A percentile compares a stretch with the other conserved stretches of the same genome.
phyloP scores from a whole-genome alignment of 2,888 invertebrate genomes.

The Synanthedon andrenaeformis region DNA sequence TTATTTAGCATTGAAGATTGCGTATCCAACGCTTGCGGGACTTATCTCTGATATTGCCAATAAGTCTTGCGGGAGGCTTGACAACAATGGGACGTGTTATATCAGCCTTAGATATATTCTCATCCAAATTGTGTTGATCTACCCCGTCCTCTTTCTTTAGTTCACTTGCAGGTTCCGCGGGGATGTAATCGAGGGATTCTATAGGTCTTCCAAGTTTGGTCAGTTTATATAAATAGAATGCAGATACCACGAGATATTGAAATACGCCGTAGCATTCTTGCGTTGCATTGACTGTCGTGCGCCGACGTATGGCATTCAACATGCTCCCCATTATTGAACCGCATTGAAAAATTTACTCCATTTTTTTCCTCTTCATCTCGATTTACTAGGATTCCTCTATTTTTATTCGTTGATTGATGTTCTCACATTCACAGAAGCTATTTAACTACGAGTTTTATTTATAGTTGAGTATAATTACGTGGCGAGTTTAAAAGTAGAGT shows the following conservation, averaged over 20 bases:
- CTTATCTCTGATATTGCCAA: conserved; percentile 33
- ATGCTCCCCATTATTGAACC: conserved; percentile 2
- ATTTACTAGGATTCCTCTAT: conserved; percentile 7
- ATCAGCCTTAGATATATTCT: conserved; percentile 9
- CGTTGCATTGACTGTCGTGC: conserved; percentile 17
- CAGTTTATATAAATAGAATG: conserved; percentile 24
- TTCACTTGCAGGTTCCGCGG: conserved; percentile 5
- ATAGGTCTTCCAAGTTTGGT: conserved; percentile 14
- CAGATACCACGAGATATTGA: conserved; percentile 31
- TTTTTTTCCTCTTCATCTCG: conserved; percentile 9
- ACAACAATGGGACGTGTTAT: conserved; percentile 23
- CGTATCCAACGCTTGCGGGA: conserved; percentile 6
- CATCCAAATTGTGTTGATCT: conserved; percentile 14
- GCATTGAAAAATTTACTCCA: conserved; percentile 6
- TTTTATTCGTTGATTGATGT: conserved; percentile 18
- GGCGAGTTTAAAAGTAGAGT: background rate
- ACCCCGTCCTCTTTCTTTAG: conserved; percentile 4
- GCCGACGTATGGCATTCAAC: conserved; percentile 4
- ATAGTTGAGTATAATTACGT: background rate
- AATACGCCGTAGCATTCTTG: conserved; percentile 28
- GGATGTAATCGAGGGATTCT: conserved; percentile 7
- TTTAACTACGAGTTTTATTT: background rate
- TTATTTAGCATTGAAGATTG: background rate
- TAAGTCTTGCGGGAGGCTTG: conserved; percentile 23
- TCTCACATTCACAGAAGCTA: conserved; percentile 1